Evolutionary conservation across 2,888 invertebrate genomes (phyloP).

Genomic region (Agelastica alni): DNA sequence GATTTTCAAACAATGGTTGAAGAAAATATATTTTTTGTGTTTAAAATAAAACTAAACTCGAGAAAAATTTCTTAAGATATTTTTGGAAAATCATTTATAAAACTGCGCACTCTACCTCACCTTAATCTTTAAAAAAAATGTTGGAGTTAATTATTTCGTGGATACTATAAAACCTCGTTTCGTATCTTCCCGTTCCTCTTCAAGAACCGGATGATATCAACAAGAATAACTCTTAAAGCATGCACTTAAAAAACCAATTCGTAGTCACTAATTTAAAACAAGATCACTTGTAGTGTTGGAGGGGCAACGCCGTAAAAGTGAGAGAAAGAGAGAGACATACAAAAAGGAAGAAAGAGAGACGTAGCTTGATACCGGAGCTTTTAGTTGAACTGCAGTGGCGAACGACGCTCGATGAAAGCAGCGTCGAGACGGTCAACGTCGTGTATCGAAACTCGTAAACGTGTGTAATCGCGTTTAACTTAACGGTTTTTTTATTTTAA

Average conservation of each 20-base stretch:
- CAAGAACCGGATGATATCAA: slow-evolving; percentile 8
- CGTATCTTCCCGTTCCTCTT: neutral
- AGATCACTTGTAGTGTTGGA: slow-evolving; percentile 22
- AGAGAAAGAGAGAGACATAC: neutral
- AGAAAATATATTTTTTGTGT: no score
- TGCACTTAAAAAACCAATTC: slow-evolving; percentile 23
- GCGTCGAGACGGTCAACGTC: slow-evolving; percentile 2
- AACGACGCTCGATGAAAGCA: slow-evolving; percentile 6
- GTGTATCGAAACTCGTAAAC: neutral
- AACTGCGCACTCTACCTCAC: no score
- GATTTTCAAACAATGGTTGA: no score
- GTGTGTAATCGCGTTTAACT: no score
- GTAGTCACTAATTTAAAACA: slow-evolving; percentile 25
- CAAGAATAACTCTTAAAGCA: slow-evolving; percentile 18
- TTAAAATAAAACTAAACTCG: no score
- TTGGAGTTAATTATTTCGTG: no score
- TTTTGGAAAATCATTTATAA: no score
- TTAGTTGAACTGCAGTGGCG: slow-evolving; percentile 12
- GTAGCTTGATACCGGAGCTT: slow-evolving; percentile 8
- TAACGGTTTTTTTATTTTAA: neutral
- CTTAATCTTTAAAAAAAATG: no score
- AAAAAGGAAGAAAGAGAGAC: neutral
- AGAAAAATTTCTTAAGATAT: no score
- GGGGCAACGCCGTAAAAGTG: slow-evolving; percentile 18
- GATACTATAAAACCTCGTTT: no score